Percentiles rank a stretch among this genome's conserved stretches.
phyloP scores from a whole-genome alignment of 64 coral and sea anemone species.

The Platygyra sinensis region DNA sequence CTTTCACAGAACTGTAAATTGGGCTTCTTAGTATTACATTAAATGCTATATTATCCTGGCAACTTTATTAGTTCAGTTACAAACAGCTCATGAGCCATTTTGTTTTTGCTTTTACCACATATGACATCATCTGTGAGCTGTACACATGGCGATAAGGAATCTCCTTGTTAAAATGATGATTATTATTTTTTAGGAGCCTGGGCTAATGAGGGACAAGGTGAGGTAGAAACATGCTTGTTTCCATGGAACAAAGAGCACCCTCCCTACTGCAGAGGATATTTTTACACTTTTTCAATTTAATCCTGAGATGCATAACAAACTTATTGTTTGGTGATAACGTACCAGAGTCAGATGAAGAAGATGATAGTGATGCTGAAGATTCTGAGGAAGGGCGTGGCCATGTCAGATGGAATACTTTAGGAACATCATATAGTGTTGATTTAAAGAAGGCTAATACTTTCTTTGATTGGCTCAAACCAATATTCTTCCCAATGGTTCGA shows the following conservation, averaged over 20 bases:
- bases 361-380: background rate
- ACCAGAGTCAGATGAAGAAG: background rate
- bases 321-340: background rate
- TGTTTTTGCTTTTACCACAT: background rate
- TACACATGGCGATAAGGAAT: background rate
- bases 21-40: no score
- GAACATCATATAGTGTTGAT: background rate
- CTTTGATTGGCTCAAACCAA: constrained; percentile 45
- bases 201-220: constrained; percentile 47
- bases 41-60: no score
- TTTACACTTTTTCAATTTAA: constrained; percentile 29
- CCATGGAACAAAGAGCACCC: constrained; percentile 43
- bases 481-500: constrained; percentile 49
- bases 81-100: no score
- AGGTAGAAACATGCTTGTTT: constrained; percentile 63
- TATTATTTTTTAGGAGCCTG: background rate
- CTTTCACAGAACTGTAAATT: no score
- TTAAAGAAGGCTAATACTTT: background rate
- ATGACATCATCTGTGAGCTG: background rate
- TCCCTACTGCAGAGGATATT: constrained; percentile 38
- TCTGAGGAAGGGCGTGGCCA: background rate
- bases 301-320: constrained; percentile 47
- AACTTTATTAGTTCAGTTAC: no score
- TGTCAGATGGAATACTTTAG: background rate
- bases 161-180: background rate